phyloP scores from a whole-genome alignment of 2,888 invertebrate genomes.

The Eilema depressum region DNA sequence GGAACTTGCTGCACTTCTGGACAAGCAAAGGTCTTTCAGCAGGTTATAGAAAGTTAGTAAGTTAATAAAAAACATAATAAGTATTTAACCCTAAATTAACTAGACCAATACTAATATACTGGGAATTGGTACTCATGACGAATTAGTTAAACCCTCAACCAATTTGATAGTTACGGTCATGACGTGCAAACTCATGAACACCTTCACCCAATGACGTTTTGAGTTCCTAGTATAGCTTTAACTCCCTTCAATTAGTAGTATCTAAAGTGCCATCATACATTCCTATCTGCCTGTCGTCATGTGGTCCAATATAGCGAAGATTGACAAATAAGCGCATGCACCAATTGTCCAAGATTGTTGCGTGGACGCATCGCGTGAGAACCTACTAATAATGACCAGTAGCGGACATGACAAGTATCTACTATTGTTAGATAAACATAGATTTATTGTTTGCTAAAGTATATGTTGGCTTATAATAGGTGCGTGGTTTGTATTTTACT shows the following conservation, averaged over 20 bases:
- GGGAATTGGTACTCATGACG: no score
- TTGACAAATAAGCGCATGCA: conserved; percentile 46
- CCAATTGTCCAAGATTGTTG: conserved; percentile 48
- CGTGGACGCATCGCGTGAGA: conserved; percentile 53
- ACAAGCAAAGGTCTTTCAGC: no score
- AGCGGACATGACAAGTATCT: conserved; percentile 26
- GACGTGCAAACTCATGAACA: not conserved
- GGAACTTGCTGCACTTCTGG: no score
- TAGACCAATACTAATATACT: no score
- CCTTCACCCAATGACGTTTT: not conserved
- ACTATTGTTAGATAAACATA: conserved; percentile 22
- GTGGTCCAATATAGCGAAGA: conserved; percentile 33
- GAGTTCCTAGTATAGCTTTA: not conserved
- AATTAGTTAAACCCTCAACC: not conserved
- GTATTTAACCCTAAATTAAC: no score
- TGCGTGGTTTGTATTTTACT: no score
- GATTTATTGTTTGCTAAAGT: conserved; percentile 10
- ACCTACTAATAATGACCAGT: conserved; percentile 47
- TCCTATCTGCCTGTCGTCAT: conserved; percentile 9
- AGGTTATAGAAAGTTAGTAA: no score
- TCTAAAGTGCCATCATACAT: not conserved
- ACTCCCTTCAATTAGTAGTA: not conserved
- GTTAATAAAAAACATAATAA: no score
- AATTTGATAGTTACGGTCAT: not conserved
- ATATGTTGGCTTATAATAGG: not conserved